Evolutionary conservation across 2,113 vertebrate species (phyloP).

Genomic region (Ahaetulla prasina): DNA sequence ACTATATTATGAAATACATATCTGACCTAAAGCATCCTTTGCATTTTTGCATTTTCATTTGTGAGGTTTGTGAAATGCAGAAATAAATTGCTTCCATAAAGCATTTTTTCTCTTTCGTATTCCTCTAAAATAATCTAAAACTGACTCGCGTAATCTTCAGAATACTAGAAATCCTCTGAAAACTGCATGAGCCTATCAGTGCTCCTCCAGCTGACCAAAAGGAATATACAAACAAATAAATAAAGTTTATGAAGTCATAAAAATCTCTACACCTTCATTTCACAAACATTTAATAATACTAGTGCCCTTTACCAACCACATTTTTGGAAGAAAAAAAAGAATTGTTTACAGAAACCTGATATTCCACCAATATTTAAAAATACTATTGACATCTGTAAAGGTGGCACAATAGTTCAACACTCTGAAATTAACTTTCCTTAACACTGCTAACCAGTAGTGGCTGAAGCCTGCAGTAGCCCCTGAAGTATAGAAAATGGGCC

Average conservation of each 20-base stretch:
- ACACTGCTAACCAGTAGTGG: not conserved
- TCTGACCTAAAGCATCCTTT: not conserved
- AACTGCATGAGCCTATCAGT: not conserved
- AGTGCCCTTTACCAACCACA: not conserved
- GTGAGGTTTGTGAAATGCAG: slow-evolving; percentile 21
- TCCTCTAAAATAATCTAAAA: not conserved
- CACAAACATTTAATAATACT: not conserved
- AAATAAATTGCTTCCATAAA: not conserved
- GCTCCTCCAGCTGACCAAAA: not conserved
- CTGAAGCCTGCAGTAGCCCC: not conserved
- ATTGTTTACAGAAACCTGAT: not conserved
- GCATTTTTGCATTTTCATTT: slow-evolving; percentile 22
- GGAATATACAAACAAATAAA: not conserved
- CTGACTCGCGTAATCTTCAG: not conserved
- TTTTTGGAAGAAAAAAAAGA: not conserved
- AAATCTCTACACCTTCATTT: not conserved
- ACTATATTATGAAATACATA: not conserved
- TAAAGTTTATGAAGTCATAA: not conserved
- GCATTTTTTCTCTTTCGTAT: not conserved
- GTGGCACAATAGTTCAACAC: not conserved
- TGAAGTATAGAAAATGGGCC: not conserved
- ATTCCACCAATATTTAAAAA: not conserved
- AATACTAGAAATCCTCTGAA: not conserved
- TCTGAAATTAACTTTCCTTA: not conserved
- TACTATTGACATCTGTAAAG: not conserved